Evolutionary conservation across 2,888 invertebrate genomes (phyloP).

Genomic region (Suillia variegata): DNA sequence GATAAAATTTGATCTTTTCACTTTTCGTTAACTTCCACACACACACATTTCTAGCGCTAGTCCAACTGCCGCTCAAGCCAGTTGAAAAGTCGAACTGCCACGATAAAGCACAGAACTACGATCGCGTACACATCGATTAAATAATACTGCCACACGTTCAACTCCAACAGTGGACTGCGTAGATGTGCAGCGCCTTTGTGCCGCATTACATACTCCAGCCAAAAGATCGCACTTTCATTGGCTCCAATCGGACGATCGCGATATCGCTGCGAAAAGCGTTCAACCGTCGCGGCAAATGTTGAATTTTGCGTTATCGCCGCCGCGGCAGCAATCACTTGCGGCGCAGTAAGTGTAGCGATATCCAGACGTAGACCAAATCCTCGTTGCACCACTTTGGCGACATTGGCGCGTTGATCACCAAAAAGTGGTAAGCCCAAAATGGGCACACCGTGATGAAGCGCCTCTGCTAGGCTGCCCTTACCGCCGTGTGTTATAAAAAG

Average conservation of each 20-base stretch:
- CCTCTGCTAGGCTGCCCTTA: constrained; percentile 76
- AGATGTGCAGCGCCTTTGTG: constrained; percentile 63
- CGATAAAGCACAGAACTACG: constrained; percentile 1
- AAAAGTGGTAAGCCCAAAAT: constrained; percentile 76
- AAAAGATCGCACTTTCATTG: constrained; percentile 63
- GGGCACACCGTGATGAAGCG: constrained; percentile 77
- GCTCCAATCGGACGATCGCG: constrained; percentile 64
- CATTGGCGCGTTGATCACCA: constrained; percentile 79
- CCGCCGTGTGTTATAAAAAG: constrained; percentile 63
- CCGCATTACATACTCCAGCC: constrained; percentile 66
- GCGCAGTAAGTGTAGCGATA: constrained; percentile 22
- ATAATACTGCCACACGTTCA: constrained; percentile 60
- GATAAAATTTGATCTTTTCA: constrained; percentile 19
- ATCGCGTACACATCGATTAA: constrained; percentile 61
- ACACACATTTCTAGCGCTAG: too few relatives aligned
- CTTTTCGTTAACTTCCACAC: background rate
- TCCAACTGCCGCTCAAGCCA: constrained; percentile 10
- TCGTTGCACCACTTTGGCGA: constrained; percentile 71
- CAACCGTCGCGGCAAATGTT: constrained; percentile 41
- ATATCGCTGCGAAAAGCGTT: constrained; percentile 60
- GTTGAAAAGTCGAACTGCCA: background rate
- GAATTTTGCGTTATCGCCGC: constrained; percentile 30
- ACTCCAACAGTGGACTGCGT: constrained; percentile 60
- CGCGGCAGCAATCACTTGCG: constrained; percentile 29
- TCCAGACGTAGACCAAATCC: constrained; percentile 59